These are phyloP conservation scores for Chloromyia formosa DNA, from an alignment of 2,888 invertebrate genomes.

Conservation along the genomic window DNA sequence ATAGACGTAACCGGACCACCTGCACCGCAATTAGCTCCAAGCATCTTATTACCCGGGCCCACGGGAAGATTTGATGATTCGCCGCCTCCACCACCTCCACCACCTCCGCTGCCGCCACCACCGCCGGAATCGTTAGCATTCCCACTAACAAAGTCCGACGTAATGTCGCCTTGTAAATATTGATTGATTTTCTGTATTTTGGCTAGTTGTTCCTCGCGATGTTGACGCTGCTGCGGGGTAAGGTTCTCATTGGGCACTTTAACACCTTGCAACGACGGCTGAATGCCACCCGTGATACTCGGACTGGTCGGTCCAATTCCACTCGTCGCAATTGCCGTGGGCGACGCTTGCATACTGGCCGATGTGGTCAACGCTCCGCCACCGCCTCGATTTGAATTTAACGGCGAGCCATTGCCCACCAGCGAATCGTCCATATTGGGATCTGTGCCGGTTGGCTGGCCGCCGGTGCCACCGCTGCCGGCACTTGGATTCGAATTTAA, in stretches of 20 bases:
- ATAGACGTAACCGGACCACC: not conserved
- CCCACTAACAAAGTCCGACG: slow-evolving; percentile 50
- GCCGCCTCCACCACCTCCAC: not conserved
- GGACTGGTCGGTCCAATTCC: slow-evolving; percentile 65
- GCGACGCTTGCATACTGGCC: slow-evolving; percentile 41
- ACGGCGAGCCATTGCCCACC: slow-evolving; percentile 49
- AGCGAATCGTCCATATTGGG: slow-evolving; percentile 46
- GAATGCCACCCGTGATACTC: slow-evolving; percentile 65
- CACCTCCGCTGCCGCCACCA: not conserved
- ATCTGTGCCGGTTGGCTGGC: not conserved
- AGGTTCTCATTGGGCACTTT: slow-evolving; percentile 96
- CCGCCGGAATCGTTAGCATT: slow-evolving; percentile 14
- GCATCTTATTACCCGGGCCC: not conserved
- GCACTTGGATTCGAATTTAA: slow-evolving; percentile 12
- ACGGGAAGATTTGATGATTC: not conserved
- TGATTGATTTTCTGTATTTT: slow-evolving; percentile 91
- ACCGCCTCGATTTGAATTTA: slow-evolving; percentile 9
- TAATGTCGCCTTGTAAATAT: slow-evolving; percentile 70
- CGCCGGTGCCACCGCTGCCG: not conserved
- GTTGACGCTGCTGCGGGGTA: slow-evolving; percentile 94
- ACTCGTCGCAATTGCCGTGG: slow-evolving; percentile 37
- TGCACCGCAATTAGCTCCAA: not conserved
- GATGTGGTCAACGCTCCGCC: slow-evolving; percentile 25
- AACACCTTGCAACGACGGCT: slow-evolving; percentile 76
- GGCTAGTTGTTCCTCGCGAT: slow-evolving; percentile 91